Conservation (phyloP, 2,113 vertebrate genomes). For the Ceyx melanurus region DNA sequence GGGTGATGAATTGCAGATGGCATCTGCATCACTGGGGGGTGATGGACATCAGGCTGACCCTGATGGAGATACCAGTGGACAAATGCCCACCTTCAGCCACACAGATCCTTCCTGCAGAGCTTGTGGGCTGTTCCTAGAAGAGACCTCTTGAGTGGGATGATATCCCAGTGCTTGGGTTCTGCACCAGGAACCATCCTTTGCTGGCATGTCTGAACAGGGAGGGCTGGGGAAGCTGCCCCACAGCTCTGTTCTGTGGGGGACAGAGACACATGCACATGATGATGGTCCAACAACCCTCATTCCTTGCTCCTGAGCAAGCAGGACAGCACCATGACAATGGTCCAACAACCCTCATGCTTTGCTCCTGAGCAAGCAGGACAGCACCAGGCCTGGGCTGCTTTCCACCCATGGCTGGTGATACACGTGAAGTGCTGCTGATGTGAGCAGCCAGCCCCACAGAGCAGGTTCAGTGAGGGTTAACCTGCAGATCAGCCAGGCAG, state of each 20-base stretch:
- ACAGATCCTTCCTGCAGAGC: not conserved
- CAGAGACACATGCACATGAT: not conserved
- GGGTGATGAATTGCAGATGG: not conserved
- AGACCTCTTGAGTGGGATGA: not conserved
- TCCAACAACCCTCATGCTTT: not conserved
- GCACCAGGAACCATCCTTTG: not conserved
- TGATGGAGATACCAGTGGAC: rapidly evolving
- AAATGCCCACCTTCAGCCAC: not conserved
- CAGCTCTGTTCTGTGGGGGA: not conserved
- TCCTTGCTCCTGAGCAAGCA: not conserved
- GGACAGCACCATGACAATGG: not conserved
- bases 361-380: not conserved
- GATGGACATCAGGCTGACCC: not conserved
- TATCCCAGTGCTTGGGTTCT: not conserved
- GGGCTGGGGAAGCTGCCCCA: not conserved
- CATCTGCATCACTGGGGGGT: not conserved
- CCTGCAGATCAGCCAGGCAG: slow-evolving; percentile 30
- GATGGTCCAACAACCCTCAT: not conserved
- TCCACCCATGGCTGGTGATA: rapidly evolving
- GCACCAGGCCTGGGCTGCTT: not conserved
- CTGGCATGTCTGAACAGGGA: rapidly evolving
- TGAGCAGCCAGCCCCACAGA: rapidly evolving
- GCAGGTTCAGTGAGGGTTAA: not conserved
- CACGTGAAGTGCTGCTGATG: rapidly evolving
- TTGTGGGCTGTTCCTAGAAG: not conserved